phyloP scores from a whole-genome alignment of 2,797 vertebrate species.

The Parambassis ranga region DNA sequence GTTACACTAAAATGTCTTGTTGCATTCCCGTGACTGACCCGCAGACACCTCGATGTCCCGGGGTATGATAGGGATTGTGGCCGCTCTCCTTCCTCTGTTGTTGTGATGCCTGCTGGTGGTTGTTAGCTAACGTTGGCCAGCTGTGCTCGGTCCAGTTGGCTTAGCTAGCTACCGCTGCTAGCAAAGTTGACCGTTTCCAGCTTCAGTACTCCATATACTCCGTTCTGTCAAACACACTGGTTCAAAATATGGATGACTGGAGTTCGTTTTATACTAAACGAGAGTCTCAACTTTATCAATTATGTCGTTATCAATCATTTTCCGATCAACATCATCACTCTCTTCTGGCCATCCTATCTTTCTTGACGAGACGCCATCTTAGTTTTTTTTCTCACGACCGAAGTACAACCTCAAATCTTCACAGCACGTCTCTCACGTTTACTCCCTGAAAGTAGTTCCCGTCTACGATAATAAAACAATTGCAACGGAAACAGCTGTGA shows the following conservation, averaged over 20 bases:
- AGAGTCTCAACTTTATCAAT: slow-evolving; percentile 43
- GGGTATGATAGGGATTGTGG: slow-evolving; percentile 57
- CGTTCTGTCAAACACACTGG: slow-evolving; percentile 17
- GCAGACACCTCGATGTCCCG: slow-evolving; percentile 75
- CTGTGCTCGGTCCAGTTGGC: slow-evolving; percentile 68
- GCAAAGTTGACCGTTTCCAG: slow-evolving; percentile 67
- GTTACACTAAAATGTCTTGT: background rate
- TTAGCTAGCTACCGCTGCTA: slow-evolving; percentile 63
- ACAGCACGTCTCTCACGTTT: slow-evolving; percentile 54
- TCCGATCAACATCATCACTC: slow-evolving; percentile 65
- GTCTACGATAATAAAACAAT: slow-evolving; percentile 48
- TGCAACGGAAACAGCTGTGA: background rate
- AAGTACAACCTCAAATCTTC: slow-evolving; percentile 75
- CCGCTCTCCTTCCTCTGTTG: slow-evolving; percentile 69
- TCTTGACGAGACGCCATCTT: slow-evolving; percentile 86
- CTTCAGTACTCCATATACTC: slow-evolving; percentile 56
- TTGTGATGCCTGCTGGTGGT: slow-evolving; percentile 65
- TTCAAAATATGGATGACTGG: slow-evolving; percentile 1
- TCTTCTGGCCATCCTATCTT: slow-evolving; percentile 78
- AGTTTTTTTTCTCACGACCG: slow-evolving; percentile 83
- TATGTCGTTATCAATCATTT: slow-evolving; percentile 66
- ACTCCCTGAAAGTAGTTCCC: slow-evolving; percentile 68
- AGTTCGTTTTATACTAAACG: slow-evolving; percentile 26
- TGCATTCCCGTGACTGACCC: slow-evolving; percentile 65
- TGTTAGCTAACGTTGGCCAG: slow-evolving; percentile 70